Conservation (phyloP, 2,797 vertebrate species). For the Tolypeutes matacus region DNA sequence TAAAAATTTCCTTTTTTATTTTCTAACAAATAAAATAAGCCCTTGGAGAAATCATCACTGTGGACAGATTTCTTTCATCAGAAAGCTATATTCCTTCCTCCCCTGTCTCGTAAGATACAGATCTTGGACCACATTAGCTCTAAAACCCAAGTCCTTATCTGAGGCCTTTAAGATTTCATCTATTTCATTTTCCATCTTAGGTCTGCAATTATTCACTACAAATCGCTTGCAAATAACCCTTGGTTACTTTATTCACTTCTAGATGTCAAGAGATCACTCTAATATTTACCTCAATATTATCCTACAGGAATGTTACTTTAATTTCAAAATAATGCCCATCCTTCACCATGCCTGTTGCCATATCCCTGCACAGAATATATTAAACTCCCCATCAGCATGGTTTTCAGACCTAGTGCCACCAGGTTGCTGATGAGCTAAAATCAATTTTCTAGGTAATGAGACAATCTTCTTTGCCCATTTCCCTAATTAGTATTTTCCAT, state of each 20-base stretch:
- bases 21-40: constrained; percentile 52
- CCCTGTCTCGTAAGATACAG: not conserved
- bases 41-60: constrained; percentile 31
- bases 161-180: constrained; percentile 49
- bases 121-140: not conserved
- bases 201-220: constrained; percentile 51
- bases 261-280: not conserved
- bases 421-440: constrained; percentile 57
- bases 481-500: constrained; percentile 70
- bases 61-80: constrained; percentile 29
- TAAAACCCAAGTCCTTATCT: constrained; percentile 36
- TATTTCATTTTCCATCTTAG: constrained; percentile 56
- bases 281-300: constrained; percentile 29
- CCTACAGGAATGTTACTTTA: not conserved
- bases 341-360: not conserved
- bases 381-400: constrained; percentile 17
- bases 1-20: constrained; percentile 50
- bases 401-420: constrained; percentile 44
- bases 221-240: constrained; percentile 50
- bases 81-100: constrained; percentile 29
- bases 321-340: constrained; percentile 22
- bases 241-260: constrained; percentile 39
- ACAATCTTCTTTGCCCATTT: constrained; percentile 63
- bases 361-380: constrained; percentile 5
- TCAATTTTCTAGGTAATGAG: constrained; percentile 70